Conservation (phyloP, 2,888 invertebrate species). For the Tiliacea aurago region DNA sequence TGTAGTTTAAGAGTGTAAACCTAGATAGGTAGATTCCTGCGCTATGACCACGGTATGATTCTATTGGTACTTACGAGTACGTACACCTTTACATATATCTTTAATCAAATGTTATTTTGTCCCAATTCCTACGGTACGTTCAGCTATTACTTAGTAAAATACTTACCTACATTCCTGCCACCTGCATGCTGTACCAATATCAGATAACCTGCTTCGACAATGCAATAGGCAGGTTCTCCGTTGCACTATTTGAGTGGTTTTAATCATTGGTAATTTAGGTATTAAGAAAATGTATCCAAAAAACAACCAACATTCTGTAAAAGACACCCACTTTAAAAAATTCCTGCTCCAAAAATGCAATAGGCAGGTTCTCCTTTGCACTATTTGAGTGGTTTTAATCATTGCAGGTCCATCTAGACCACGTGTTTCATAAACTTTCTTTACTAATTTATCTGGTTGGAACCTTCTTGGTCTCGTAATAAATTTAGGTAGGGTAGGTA, state of each 20-base stretch:
- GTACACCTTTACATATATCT: neutral
- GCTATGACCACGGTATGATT: neutral
- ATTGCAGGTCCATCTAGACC: too few relatives aligned
- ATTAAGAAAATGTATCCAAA: neutral
- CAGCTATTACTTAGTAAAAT: neutral
- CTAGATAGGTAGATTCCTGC: neutral
- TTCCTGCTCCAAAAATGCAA: neutral
- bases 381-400: neutral
- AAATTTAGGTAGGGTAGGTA: too few relatives aligned
- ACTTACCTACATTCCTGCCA: neutral
- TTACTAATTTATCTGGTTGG: too few relatives aligned
- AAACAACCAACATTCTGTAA: slow-evolving; percentile 15
- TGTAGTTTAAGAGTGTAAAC: neutral
- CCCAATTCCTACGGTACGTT: neutral
- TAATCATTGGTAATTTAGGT: neutral
- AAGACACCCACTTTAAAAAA: slow-evolving; percentile 37
- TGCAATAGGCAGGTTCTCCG: neutral
- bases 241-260: neutral
- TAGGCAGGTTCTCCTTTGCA: neutral
- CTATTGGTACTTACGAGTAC: neutral
- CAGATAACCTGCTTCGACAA: neutral
- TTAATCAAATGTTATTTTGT: neutral
- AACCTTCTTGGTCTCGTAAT: too few relatives aligned
- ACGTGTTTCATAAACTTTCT: too few relatives aligned
- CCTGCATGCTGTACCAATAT: neutral